A percentile compares a stretch with the other conserved stretches of the same genome.
These are phyloP conservation scores for Mylabris sibirica DNA, from an alignment of 2,888 invertebrate species.

Conservation along the genomic window DNA sequence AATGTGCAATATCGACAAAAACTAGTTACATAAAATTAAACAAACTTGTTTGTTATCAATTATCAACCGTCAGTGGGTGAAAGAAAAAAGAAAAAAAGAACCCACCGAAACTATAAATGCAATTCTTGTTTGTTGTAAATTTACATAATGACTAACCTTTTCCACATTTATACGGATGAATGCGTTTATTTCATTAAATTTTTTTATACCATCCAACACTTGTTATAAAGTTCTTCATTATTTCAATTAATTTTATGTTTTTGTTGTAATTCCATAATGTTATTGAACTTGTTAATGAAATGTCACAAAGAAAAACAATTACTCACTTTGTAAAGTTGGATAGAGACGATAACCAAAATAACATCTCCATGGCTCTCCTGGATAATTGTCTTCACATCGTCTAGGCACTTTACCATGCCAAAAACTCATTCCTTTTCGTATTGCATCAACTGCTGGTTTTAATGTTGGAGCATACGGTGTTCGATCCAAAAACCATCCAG, in stretches of 20 bases:
- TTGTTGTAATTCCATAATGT: background rate
- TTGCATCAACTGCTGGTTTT: slow-evolving; percentile 65
- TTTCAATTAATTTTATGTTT: background rate
- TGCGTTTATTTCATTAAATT: background rate
- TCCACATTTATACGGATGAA: background rate
- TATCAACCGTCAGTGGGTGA: too few species aligned
- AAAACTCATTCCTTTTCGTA: slow-evolving; percentile 77
- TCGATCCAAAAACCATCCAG: slow-evolving; percentile 94
- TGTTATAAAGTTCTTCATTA: background rate
- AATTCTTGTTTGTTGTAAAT: slow-evolving; percentile 4
- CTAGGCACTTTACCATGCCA: slow-evolving; percentile 84
- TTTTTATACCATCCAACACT: background rate
- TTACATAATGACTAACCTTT: slow-evolving; percentile 2
- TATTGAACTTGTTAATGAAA: slow-evolving; percentile 5
- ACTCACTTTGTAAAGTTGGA: slow-evolving; percentile 79
- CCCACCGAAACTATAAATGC: background rate
- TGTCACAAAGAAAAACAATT: background rate
- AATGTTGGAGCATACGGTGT: slow-evolving; percentile 74
- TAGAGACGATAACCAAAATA: slow-evolving; percentile 91
- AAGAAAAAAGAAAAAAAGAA: background rate
- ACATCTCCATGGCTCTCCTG: slow-evolving; percentile 85
- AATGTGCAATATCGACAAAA: slow-evolving; percentile 12
- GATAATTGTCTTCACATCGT: slow-evolving; percentile 74
- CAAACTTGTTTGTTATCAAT: background rate
- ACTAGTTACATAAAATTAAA: background rate